Base-by-base conservation (phyloP, 2,113 vertebrate species). In the Embiotoca jacksoni region DNA sequence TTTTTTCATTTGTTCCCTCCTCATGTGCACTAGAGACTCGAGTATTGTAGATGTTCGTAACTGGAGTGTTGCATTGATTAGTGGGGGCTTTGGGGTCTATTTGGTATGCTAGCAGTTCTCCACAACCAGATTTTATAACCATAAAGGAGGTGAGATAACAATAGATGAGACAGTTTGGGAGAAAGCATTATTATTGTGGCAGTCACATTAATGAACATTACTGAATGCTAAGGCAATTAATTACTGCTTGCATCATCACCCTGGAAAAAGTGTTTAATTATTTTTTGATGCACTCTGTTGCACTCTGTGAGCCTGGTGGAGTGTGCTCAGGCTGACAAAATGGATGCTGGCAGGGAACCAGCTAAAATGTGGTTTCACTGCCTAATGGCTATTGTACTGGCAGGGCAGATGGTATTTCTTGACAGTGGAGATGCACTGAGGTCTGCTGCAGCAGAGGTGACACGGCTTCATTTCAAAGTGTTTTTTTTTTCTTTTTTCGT, bases 241-340 rank as follows among this genome's bases (percentile, higher is more conserved):
- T 91, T 91, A 92, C 84, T 78, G 88, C 85, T 89, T 88, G 88
- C 86, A 91, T 86, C 91, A 90, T 89, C 92, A 89, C 83, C 76
- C 88, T 78, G 79, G 80, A 90, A 90, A 89, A 92, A 91, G 87
- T 75, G 78, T 79, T 84, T 90, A 91, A 92, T 93, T 92, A 92
- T 91, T 89, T 90, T 85, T 87, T 62, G 84, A 88, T 88, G 89
- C 87, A 85, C 87, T 90, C 84, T 87, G 86, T 84, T 91, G 78
- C 88, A 84, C 89, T 81, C 90, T 49, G 80, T 50, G 66, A 76
- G 71, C 71, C 63, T 81, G 1, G 47, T 72, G 61, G 77, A 81
- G 86, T 87, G 88, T 89, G 91, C 72, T 86, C 83, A 83, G 84
- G 85, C 80, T 89, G 83, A 88, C 83, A 89, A 89, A 89, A 89